These are phyloP conservation scores for Saxidomus purpurata DNA, from an alignment of 1,140 invertebrate species.

Conservation along the genomic window DNA sequence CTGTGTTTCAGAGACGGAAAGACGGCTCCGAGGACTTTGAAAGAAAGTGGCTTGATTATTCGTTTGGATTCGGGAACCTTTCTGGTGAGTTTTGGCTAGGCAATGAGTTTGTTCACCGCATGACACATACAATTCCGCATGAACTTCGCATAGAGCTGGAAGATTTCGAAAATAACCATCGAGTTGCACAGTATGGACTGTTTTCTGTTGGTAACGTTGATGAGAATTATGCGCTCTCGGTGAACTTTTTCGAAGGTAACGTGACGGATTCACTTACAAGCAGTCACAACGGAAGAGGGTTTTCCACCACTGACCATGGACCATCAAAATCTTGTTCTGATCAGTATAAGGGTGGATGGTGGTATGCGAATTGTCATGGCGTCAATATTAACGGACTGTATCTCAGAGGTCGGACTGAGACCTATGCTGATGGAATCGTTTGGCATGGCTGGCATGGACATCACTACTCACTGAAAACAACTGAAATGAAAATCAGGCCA, in stretches of 20 bases:
- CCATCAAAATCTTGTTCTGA: conserved; percentile 23
- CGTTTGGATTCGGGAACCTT: conserved; percentile 96
- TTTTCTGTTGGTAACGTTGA: conserved; percentile 25
- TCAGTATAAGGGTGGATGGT: conserved; percentile 23
- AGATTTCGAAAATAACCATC: conserved; percentile 51
- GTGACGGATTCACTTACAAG: neutral
- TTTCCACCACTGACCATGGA: neutral
- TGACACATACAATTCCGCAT: conserved; percentile 5
- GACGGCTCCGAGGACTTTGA: conserved; percentile 94
- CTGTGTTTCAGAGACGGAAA: conserved; percentile 92
- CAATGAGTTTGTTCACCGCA: conserved; percentile 46
- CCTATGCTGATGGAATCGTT: conserved; percentile 86
- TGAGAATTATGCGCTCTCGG: neutral
- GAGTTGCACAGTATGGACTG: neutral
- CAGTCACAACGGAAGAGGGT: neutral
- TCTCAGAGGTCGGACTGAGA: conserved; percentile 74
- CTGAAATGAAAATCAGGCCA: conserved; percentile 86
- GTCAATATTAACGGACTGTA: conserved; percentile 88
- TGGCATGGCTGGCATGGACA: conserved; percentile 88
- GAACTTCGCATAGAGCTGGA: conserved; percentile 51
- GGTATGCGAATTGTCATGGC: conserved; percentile 42
- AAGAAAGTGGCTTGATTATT: conserved; percentile 96
- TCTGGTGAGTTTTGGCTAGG: conserved; percentile 87
- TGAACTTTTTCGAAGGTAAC: neutral
- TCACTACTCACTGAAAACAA: conserved; percentile 85